A percentile compares a stretch with the other conserved stretches of the same genome.
phyloP scores from a whole-genome alignment of 1,140 invertebrate genomes.

The Dendroctonus ponderosae region DNA sequence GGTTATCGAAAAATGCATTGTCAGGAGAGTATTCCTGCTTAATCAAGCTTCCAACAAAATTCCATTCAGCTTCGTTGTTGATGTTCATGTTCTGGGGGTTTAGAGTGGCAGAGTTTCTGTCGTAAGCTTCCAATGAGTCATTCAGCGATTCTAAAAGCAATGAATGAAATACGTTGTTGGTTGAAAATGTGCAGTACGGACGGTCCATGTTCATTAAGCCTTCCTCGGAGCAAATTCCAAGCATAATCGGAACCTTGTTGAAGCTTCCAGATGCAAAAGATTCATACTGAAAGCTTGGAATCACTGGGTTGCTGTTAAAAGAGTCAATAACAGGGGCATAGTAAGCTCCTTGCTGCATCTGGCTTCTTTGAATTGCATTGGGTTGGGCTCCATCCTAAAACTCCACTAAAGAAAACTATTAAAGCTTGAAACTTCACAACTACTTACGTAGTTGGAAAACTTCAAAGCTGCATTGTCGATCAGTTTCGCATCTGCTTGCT shows the following conservation, averaged over 20 bases:
- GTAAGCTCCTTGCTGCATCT: conserved; percentile 35
- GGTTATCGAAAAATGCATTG: conserved; percentile 20
- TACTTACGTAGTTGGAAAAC: conserved; percentile 20
- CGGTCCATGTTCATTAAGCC: conserved; percentile 24
- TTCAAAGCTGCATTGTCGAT: conserved; percentile 23
- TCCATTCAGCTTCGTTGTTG: background rate
- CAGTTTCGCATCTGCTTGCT: conserved; percentile 19
- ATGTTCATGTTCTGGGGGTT: conserved; percentile 28
- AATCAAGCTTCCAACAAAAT: conserved; percentile 12
- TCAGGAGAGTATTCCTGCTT: conserved; percentile 24
- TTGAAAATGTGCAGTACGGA: background rate
- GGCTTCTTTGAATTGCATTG: conserved; percentile 18
- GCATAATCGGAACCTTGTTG: conserved; percentile 37
- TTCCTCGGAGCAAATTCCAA: conserved; percentile 41
- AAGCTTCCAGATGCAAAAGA: conserved; percentile 30
- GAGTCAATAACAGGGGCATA: conserved; percentile 38
- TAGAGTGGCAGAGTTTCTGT: conserved; percentile 8
- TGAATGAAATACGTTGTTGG: background rate
- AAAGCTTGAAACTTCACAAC: background rate
- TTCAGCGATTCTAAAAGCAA: background rate
- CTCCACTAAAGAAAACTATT: conserved; percentile 8
- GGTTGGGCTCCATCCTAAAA: conserved; percentile 5
- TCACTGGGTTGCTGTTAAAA: conserved; percentile 32
- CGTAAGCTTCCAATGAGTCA: conserved; percentile 2
- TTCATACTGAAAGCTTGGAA: conserved; percentile 34